Conservation (phyloP, 2,888 invertebrate species). For the Eilema depressum region DNA sequence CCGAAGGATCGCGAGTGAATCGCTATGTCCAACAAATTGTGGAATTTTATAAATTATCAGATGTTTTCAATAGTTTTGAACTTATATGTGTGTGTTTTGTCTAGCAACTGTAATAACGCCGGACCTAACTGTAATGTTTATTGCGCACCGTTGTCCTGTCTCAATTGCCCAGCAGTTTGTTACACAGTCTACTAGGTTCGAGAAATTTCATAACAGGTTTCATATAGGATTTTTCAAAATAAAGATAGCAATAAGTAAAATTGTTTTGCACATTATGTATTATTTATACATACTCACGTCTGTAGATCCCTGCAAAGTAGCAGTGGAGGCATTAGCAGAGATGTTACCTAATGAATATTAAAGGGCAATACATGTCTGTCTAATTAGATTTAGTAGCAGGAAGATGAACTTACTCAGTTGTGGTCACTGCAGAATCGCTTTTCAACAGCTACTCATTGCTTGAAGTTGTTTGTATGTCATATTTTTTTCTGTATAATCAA, state of each 20-base stretch:
- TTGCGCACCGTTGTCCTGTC: constrained; percentile 34
- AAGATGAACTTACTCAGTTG: not conserved
- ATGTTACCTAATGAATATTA: not conserved
- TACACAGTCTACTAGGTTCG: not conserved
- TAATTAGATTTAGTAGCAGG: not conserved
- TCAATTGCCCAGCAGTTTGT: constrained; percentile 16
- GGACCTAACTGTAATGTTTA: constrained; percentile 37
- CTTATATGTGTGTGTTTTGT: not conserved
- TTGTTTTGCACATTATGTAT: no score
- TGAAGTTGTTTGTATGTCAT: not conserved
- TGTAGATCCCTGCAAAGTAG: not conserved
- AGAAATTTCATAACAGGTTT: not conserved
- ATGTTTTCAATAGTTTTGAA: not conserved
- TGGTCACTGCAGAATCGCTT: not conserved
- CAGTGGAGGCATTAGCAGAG: not conserved
- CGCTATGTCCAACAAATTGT: no score
- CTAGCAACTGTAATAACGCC: not conserved
- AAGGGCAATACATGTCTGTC: not conserved
- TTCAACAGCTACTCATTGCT: not conserved
- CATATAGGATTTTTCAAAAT: not conserved
- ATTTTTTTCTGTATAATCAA: constrained; percentile 1
- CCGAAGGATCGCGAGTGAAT: no score
- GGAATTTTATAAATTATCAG: no score
- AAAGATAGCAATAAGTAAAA: not conserved
- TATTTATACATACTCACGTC: no score